Conservation (phyloP, 2,113 vertebrate genomes). For the Ceyx melanurus region DNA sequence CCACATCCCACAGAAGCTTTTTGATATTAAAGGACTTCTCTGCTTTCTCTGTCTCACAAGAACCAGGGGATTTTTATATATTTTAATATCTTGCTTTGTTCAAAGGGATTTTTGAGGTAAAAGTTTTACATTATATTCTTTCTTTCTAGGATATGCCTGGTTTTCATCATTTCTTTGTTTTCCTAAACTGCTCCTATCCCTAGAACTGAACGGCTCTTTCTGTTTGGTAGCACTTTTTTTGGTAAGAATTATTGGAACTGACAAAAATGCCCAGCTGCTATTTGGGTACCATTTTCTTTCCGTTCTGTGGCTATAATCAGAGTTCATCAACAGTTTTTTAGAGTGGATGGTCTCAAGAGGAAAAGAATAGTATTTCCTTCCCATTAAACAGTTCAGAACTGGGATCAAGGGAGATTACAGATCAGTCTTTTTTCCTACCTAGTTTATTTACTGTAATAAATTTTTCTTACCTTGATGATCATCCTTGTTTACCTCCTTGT, state of each 20-base stretch:
- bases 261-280: background rate
- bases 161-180: background rate
- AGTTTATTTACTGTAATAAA: background rate
- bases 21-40: background rate
- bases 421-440: background rate
- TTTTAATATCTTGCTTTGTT: background rate
- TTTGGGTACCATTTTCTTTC: background rate
- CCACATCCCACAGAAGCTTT: background rate
- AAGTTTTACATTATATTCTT: background rate
- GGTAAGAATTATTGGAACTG: background rate
- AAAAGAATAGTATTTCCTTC: background rate
- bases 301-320: background rate
- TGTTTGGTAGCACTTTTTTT: background rate
- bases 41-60: background rate
- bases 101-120: background rate
- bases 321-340: background rate
- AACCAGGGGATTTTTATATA: too few species aligned
- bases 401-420: background rate
- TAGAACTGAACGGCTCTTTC: background rate
- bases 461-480: background rate
- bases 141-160: background rate
- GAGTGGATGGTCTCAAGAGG: background rate
- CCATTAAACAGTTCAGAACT: background rate
- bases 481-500: background rate
- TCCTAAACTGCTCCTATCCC: background rate